phyloP scores from a whole-genome alignment of 2,888 invertebrate genomes.

The Carcina quercana region DNA sequence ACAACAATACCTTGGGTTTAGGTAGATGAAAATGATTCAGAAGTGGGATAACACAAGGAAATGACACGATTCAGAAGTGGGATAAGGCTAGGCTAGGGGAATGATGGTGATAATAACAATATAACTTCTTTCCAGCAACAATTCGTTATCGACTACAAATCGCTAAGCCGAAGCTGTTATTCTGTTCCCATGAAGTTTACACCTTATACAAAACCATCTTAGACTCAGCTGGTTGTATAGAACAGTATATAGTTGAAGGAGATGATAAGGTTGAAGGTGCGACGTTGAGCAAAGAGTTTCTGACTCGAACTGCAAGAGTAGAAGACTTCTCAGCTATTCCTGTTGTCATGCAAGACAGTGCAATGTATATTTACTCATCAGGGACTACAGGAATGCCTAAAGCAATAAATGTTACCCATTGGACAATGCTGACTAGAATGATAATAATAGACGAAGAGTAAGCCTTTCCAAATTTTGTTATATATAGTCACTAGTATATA shows the following conservation, averaged over 20 bases:
- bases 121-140: background rate
- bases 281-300: background rate
- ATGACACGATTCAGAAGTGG: too few relatives aligned
- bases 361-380: constrained; percentile 17
- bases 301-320: background rate
- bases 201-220: background rate
- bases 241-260: background rate
- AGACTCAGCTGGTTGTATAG: background rate
- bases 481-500: too few relatives aligned
- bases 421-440: too few relatives aligned
- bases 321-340: background rate
- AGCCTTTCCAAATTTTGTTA: too few relatives aligned
- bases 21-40: too few relatives aligned
- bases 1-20: too few relatives aligned
- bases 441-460: too few relatives aligned
- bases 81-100: too few relatives aligned
- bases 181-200: background rate
- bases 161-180: background rate
- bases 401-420: constrained; percentile 19
- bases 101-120: too few relatives aligned
- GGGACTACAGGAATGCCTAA: constrained; percentile 22
- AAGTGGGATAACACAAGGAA: too few relatives aligned
- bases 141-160: background rate
- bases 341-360: background rate
- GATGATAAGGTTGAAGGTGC: background rate